A percentile compares a stretch with the other conserved stretches of the same genome.
These are phyloP conservation scores for Drosophila meridionalis DNA, from an alignment of 2,888 invertebrate genomes.

Conservation along the genomic window DNA sequence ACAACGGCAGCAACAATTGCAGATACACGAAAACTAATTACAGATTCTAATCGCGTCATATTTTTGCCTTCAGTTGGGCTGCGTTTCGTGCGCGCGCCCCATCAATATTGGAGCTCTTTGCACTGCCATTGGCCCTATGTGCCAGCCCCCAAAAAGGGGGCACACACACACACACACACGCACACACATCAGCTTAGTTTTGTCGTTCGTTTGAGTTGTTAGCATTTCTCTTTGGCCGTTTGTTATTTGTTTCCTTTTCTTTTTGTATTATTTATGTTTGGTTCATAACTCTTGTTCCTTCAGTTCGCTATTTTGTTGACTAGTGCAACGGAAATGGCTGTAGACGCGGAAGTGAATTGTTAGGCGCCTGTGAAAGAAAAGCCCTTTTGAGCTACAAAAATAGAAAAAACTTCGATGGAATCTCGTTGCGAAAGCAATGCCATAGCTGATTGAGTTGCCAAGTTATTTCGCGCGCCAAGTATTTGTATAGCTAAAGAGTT, in stretches of 20 bases:
- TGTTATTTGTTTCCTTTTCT: conserved; percentile 46
- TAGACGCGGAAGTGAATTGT: conserved; percentile 78
- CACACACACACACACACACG: conserved; percentile 10
- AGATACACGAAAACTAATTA: conserved; percentile 82
- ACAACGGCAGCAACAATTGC: conserved; percentile 68
- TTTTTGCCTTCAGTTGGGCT: conserved; percentile 56
- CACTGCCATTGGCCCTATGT: conserved; percentile 30
- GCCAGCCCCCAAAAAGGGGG: conserved; percentile 10
- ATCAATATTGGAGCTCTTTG: conserved; percentile 72
- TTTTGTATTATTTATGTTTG: conserved; percentile 64
- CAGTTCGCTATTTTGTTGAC: conserved; percentile 57
- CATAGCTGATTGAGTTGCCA: conserved; percentile 1
- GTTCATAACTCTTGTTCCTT: conserved; percentile 19
- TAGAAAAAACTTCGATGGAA: conserved; percentile 18
- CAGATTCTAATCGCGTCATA: conserved; percentile 83
- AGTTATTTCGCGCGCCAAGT: conserved; percentile 8
- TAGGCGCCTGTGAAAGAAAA: conserved; percentile 66
- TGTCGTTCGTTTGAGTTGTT: conserved; percentile 38
- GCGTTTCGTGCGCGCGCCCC: conserved; percentile 76
- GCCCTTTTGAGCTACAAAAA: conserved; percentile 17
- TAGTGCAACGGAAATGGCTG: conserved; percentile 76
- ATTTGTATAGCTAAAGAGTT: conserved; percentile 27
- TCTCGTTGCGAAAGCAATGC: conserved; percentile 8
- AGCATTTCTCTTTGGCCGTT: conserved; percentile 37
- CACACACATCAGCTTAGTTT: conserved; percentile 46